These are phyloP conservation scores for Denticeps clupeoides DNA, from an alignment of 2,797 vertebrate genomes.

Conservation along the genomic window DNA sequence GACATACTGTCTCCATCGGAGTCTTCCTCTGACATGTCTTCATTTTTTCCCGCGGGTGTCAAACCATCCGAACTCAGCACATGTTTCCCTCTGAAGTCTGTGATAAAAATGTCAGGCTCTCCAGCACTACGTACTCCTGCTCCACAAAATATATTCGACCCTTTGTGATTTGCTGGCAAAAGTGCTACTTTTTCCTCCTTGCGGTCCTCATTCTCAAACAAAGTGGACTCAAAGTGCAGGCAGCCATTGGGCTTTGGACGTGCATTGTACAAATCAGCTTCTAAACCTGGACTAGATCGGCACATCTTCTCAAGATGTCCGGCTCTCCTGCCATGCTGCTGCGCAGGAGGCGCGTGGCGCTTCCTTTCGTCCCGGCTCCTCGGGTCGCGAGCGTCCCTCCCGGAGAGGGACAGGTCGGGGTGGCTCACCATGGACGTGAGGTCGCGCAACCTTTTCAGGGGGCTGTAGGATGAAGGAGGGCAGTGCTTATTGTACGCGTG, in stretches of 20 bases:
- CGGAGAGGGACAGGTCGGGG: conserved; percentile 34
- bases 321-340: too few relatives aligned
- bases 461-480: conserved; percentile 67
- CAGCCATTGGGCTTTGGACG: conserved; percentile 45
- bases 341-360: too few relatives aligned
- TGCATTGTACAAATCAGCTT: conserved; percentile 36
- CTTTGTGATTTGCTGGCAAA: not conserved
- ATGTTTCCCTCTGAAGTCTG: too few relatives aligned
- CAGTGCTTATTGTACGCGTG: conserved; percentile 63
- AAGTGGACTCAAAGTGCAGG: conserved; percentile 65
- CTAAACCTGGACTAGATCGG: not conserved
- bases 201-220: conserved; percentile 58
- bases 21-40: conserved; percentile 47
- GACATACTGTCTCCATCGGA: conserved; percentile 46
- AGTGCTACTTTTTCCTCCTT: conserved; percentile 28
- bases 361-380: conserved; percentile 26
- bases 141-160: not conserved
- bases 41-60: conserved; percentile 40
- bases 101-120: not conserved
- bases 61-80: too few relatives aligned
- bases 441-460: conserved; percentile 74
- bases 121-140: not conserved
- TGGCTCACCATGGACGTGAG: conserved; percentile 80
- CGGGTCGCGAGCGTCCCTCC: conserved; percentile 14
- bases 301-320: too few relatives aligned